These are phyloP conservation scores for Altica lythri DNA, from an alignment of 2,888 invertebrate genomes.

Conservation along the genomic window DNA sequence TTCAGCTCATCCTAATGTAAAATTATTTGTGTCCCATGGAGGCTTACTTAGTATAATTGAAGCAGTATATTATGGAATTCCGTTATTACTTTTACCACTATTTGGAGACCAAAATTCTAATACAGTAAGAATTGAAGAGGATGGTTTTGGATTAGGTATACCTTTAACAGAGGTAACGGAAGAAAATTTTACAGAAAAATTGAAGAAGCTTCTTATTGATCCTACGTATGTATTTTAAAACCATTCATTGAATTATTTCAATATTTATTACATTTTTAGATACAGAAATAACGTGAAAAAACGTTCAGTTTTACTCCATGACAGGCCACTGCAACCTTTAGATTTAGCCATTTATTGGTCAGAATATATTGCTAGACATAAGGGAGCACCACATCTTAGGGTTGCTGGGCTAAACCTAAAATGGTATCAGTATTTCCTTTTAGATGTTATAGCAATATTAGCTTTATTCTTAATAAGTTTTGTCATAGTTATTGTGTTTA, in stretches of 20 bases:
- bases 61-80: conserved; percentile 58
- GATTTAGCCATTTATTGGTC: conserved; percentile 43
- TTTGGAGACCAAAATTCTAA: conserved; percentile 61
- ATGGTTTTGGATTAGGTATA: conserved; percentile 55
- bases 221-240: conserved; percentile 37
- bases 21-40: conserved; percentile 64
- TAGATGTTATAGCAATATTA: too few species aligned
- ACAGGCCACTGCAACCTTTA: conserved; percentile 39
- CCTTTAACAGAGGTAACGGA: conserved; percentile 53
- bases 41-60: conserved; percentile 64
- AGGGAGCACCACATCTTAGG: conserved; percentile 43
- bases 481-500: too few species aligned
- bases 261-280: conserved; percentile 22
- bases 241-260: too few species aligned
- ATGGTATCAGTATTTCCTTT: conserved; percentile 44
- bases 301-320: conserved; percentile 40
- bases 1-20: conserved; percentile 60
- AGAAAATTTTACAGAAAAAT: conserved; percentile 48
- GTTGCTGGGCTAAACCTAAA: conserved; percentile 41
- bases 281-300: conserved; percentile 36
- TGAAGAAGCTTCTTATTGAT: conserved; percentile 56
- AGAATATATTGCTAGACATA: conserved; percentile 43
- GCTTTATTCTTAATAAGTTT: too few species aligned
- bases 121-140: conserved; percentile 54
- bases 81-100: conserved; percentile 59